A percentile compares a stretch with the other conserved stretches of the same genome.
These are phyloP conservation scores for Drosophila jambulina DNA, from an alignment of 1,140 invertebrate genomes.

Conservation along the genomic window DNA sequence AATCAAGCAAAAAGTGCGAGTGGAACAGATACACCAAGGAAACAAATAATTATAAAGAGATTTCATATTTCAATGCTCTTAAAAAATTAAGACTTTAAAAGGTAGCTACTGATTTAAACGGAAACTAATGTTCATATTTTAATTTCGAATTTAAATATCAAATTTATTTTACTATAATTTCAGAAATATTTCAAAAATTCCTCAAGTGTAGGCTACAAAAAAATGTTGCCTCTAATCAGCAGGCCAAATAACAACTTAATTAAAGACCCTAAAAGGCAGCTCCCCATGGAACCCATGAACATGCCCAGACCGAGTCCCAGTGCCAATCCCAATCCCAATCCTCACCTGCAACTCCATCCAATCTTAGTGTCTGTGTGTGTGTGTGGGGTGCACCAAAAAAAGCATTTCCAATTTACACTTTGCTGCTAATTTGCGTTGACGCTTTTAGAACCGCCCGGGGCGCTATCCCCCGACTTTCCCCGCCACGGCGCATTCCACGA, in stretches of 20 bases:
- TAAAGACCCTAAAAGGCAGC: conserved; percentile 75
- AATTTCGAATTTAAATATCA: background rate
- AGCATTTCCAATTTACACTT: conserved; percentile 83
- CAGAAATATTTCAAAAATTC: background rate
- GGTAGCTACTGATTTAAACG: background rate
- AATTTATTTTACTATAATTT: background rate
- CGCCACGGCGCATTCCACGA: conserved; percentile 55
- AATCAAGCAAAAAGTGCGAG: conserved; percentile 8
- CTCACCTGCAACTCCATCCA: conserved; percentile 26
- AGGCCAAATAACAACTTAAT: conserved; percentile 79
- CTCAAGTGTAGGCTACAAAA: conserved; percentile 44
- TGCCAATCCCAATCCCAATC: conserved; percentile 2
- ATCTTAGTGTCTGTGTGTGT: conserved; percentile 53
- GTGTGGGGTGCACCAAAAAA: conserved; percentile 80
- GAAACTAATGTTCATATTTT: too few relatives aligned
- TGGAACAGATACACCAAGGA: background rate
- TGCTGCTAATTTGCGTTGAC: conserved; percentile 83
- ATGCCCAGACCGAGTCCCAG: background rate
- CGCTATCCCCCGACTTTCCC: conserved; percentile 48
- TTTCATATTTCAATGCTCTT: too few relatives aligned
- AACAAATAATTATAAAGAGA: conserved; percentile 1
- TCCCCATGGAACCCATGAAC: conserved; percentile 18
- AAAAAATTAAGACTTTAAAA: too few relatives aligned
- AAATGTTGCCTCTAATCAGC: conserved; percentile 74
- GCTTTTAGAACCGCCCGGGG: conserved; percentile 80